Conservation (phyloP, 2,888 invertebrate species). For the Trachelus stipa region DNA sequence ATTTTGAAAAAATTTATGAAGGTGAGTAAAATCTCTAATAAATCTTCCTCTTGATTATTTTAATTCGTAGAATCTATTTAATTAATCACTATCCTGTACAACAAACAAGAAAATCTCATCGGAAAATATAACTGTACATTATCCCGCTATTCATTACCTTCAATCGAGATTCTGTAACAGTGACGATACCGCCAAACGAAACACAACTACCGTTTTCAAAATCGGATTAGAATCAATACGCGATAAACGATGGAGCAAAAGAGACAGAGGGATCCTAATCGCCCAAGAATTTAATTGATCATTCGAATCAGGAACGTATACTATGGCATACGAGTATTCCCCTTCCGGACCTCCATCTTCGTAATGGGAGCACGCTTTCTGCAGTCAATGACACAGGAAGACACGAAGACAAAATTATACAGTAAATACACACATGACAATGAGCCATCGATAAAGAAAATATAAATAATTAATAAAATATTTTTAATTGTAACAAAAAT, state of each 20-base stretch:
- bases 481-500: neutral
- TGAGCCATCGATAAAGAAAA: neutral
- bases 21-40: neutral
- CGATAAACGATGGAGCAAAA: neutral
- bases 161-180: neutral
- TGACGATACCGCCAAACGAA: neutral
- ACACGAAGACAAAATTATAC: neutral
- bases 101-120: neutral
- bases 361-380: slow-evolving; percentile 25
- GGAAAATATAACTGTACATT: neutral
- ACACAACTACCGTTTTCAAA: neutral
- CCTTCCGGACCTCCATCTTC: slow-evolving; percentile 26
- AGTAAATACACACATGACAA: neutral
- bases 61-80: neutral
- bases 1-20: neutral
- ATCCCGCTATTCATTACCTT: neutral
- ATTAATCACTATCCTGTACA: neutral
- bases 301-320: slow-evolving; percentile 15
- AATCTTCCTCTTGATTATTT: neutral
- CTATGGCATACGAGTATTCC: slow-evolving; percentile 10
- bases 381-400: neutral
- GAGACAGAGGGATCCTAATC: neutral
- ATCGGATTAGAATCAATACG: neutral
- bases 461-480: neutral
- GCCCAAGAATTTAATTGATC: neutral